Base-by-base conservation (phyloP, 1,140 invertebrate species). In the Xylocopa sonorina region DNA sequence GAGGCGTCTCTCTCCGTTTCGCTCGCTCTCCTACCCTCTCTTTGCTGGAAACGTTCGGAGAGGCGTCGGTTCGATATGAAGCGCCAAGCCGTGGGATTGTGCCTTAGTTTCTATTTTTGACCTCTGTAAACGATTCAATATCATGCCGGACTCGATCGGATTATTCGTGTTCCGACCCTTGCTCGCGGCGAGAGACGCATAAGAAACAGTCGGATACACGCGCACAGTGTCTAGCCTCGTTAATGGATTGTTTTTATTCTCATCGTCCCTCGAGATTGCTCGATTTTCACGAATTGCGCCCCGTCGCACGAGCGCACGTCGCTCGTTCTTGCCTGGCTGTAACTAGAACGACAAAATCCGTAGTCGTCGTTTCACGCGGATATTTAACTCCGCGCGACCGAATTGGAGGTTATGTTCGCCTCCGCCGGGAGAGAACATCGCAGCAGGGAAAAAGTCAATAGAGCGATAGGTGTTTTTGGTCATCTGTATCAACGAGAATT, bases 21-120 rank as follows among this genome's bases (percentile, higher is more conserved):
- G 50, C 38, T 64, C 57, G 32, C 62, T 50, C 53, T 80, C n/a
- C 60, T 80, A 57, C 55, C 64, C 63, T 71, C 63, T 69, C 76
- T 50, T 69, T 43, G 29, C 78, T 80, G 53, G 73, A 80, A 68
- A 75, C 50, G 69, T 73, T 66, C 72, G 53, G 57, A 68, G 57
- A 68, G 62, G 82, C 78, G 82, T 81, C 83, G 82, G 78, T 85
- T 85, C 83, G 78, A 80, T 80, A 84, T 68, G 55, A 81, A 67
- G 82, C 82, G 82, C 55, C 82, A 67, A 68, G 51, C 71, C 55
- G 69, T 32, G 50, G 57, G n/a, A 83, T 81, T 46, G 55, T 72
- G 68, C 80, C n/a, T 82, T 51, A 21, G 51, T 78, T 78, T 62
- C 55, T 71, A 78, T 78, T 78, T 71, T 71, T 29, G 58, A 46